These are phyloP conservation scores for Polypterus bichir DNA, from an alignment of 2,113 vertebrate genomes.

Conservation along the genomic window DNA sequence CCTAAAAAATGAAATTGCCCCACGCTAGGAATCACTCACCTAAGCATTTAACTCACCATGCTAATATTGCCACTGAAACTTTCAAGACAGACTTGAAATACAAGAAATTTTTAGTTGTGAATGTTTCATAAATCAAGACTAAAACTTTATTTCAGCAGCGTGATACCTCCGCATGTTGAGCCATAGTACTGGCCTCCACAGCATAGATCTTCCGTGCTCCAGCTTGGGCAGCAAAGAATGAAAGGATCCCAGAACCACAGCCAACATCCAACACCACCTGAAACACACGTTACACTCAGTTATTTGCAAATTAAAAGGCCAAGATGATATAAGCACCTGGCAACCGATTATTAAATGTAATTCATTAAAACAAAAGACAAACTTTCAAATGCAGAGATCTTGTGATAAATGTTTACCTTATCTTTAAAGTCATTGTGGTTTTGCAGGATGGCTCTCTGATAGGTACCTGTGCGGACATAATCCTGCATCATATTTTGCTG, in stretches of 20 bases:
- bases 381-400: not conserved
- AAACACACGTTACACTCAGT: not conserved
- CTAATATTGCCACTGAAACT: too few relatives aligned
- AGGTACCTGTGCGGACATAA: conserved; percentile 89
- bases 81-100: too few relatives aligned
- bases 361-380: not conserved
- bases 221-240: conserved; percentile 87
- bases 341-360: too few relatives aligned
- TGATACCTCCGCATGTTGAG: conserved; percentile 81
- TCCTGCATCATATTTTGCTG: conserved; percentile 99
- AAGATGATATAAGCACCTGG: not conserved
- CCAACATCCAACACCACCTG: conserved; percentile 89
- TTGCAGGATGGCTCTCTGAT: conserved; percentile 88
- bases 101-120: too few relatives aligned
- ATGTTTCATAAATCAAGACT: too few relatives aligned
- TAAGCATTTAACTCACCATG: too few relatives aligned
- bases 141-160: not conserved
- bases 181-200: conserved; percentile 93
- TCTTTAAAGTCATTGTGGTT: conserved; percentile 94
- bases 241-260: conserved; percentile 88
- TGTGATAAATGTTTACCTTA: conserved; percentile 51
- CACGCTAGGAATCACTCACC: too few relatives aligned
- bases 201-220: conserved; percentile 89
- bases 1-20: too few relatives aligned
- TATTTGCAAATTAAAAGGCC: too few relatives aligned